phyloP scores from a whole-genome alignment of 2,113 vertebrate species.

The Benitochromis conjunctus region DNA sequence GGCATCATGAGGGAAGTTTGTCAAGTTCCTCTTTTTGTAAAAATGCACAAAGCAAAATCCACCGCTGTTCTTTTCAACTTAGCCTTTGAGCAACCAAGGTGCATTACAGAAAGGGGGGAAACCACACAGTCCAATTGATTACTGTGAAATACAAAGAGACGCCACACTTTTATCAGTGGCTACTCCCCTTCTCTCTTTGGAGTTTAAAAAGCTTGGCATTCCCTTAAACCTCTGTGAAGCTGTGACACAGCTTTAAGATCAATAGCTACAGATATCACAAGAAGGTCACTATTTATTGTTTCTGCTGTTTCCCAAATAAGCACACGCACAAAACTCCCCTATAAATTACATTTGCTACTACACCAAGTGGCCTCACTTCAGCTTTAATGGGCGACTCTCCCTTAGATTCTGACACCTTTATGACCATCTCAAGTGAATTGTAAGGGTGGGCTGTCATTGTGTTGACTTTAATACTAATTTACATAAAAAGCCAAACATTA shows the following conservation, averaged over 20 bases:
- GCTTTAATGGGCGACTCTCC: not conserved
- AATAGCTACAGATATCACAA: slow-evolving; percentile 22
- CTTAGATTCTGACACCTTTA: not conserved
- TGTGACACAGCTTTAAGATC: not conserved
- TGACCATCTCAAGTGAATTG: not conserved
- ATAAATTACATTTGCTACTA: not conserved
- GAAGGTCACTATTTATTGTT: slow-evolving; percentile 18
- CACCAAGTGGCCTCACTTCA: not conserved
- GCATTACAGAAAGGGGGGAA: not conserved
- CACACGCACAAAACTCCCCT: not conserved
- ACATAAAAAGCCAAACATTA: not conserved
- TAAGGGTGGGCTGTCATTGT: not conserved
- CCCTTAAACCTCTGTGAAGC: not conserved
- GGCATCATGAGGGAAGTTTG: not conserved
- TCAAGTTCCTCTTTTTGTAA: too few species aligned
- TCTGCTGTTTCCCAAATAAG: not conserved
- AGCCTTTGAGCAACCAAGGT: not conserved
- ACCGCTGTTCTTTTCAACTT: slow-evolving; percentile 2
- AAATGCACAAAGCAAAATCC: slow-evolving; percentile 1
- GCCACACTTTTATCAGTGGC: not conserved
- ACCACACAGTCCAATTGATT: not conserved
- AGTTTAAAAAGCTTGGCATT: not conserved
- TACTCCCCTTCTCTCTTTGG: not conserved
- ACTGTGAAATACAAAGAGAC: slow-evolving; percentile 12
- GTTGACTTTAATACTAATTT: not conserved